Base-by-base conservation (phyloP, 1,140 invertebrate species). In the Triops longicaudatus region DNA sequence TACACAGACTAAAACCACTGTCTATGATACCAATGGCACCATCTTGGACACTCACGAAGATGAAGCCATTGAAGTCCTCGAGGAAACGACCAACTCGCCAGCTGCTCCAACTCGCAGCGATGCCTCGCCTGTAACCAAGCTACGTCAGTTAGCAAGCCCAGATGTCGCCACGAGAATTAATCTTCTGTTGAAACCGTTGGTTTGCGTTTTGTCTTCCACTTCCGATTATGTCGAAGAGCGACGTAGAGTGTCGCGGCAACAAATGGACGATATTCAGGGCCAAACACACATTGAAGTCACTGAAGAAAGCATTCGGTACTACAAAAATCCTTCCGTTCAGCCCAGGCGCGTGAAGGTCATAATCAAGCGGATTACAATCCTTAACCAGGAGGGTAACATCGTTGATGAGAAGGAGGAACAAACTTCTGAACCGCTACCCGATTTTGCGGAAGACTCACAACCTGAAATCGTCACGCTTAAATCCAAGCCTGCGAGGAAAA, bases 31-130 rank as follows among this genome's bases (percentile, higher is more conserved):
- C 7, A 44, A 77, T 41, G 76, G 76, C 14, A 7, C 72, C 14
- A 41, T 77, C 22, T 31, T 77, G 1, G 72, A 77, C 26, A 73
- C 73, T 12, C 37, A 77, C 5, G 71, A 77, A 73, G 76, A 77
- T 41, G 76, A 77, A 44, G 72, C 73, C 22, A 44, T 77, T 26
- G 76, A 77, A 26, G 76, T 43, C 17, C 27, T 77, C 10, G 76
- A 77, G 17, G 72, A 73, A 10, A 22, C 26, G 74, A 42, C 37
- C 73, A 22, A 63, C 50, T 63, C 50, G 6, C 50, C 50, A 0
- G 5, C 50, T 63, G 14, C 1, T 6, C 22, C 50, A 14, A 10
- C 17, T 9, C 17, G 22, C 14, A 63, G 14, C 0, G 50, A 63
- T 1, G 14, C 10, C 9, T 6, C 50, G 17, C 22, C 14, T 5